Conservation (phyloP, 2,113 vertebrate genomes). For the Oryzias woworae region DNA sequence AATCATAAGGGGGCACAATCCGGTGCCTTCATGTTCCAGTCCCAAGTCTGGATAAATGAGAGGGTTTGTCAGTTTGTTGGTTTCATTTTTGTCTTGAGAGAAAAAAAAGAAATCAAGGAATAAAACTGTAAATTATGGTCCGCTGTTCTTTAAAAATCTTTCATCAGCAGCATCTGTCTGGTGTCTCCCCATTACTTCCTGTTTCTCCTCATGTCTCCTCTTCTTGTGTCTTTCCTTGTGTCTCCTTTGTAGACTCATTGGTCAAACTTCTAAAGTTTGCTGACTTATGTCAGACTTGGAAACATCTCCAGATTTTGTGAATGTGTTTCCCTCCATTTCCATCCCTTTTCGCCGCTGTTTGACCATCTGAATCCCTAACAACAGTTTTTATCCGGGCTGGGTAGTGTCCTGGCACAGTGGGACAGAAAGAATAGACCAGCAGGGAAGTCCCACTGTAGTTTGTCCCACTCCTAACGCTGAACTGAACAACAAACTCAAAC, state of each 20-base stretch:
- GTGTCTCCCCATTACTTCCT: not conserved
- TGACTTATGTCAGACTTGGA: conserved; percentile 22
- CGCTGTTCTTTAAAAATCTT: too few species aligned
- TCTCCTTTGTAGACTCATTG: conserved; percentile 5
- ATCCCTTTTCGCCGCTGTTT: conserved; percentile 25
- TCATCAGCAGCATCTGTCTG: too few species aligned
- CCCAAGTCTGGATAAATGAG: too few species aligned
- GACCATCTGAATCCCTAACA: conserved; percentile 70
- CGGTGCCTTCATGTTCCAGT: too few species aligned
- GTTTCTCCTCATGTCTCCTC: conserved; percentile 18
- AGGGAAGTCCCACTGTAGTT: conserved; percentile 74
- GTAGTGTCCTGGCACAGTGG: conserved; percentile 60
- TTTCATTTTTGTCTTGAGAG: too few species aligned
- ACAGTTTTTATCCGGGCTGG: conserved; percentile 72
- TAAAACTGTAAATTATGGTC: too few species aligned
- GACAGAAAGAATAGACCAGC: conserved; percentile 57
- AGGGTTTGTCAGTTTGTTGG: too few species aligned
- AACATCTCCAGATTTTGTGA: conserved; percentile 15
- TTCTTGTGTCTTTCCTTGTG: conserved; percentile 7
- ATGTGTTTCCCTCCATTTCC: too few species aligned
- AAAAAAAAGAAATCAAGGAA: too few species aligned
- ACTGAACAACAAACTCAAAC: conserved; percentile 38
- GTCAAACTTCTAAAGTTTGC: conserved; percentile 10
- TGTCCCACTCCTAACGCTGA: conserved; percentile 63
- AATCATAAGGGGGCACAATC: too few species aligned